Evolutionary conservation across 2,888 invertebrate genomes (phyloP).

Genomic region (Arenicola marina): DNA sequence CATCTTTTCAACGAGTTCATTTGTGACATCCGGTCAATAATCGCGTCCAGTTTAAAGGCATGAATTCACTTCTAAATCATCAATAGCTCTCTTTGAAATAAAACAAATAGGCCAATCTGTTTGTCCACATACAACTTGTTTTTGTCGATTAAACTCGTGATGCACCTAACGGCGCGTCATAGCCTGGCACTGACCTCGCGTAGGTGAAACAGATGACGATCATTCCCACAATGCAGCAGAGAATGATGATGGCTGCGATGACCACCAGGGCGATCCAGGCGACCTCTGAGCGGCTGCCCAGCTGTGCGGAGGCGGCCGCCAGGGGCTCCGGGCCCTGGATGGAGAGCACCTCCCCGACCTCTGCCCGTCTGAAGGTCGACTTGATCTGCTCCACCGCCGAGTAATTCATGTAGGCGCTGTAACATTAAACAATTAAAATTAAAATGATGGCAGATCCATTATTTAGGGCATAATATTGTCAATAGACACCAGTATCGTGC

Average conservation of each 20-base stretch:
- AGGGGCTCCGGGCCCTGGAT: conserved; percentile 8
- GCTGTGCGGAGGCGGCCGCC: background rate
- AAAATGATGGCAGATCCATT: too few species aligned
- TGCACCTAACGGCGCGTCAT: background rate
- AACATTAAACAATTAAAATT: background rate
- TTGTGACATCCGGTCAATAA: too few species aligned
- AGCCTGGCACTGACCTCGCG: conserved; percentile 74
- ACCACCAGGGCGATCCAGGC: conserved; percentile 83
- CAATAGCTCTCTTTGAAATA: too few species aligned
- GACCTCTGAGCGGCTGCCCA: background rate
- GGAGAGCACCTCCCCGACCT: background rate
- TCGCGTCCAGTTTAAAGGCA: too few species aligned
- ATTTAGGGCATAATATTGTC: too few species aligned
- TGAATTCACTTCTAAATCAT: too few species aligned
- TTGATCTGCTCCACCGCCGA: conserved; percentile 4
- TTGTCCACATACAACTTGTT: too few species aligned
- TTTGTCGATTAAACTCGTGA: too few species aligned
- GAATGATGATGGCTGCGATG: conserved; percentile 84
- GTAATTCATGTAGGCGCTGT: conserved; percentile 8
- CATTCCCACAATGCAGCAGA: conserved; percentile 85
- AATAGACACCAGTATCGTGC: too few species aligned
- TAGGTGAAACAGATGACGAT: conserved; percentile 92
- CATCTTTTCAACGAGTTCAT: too few species aligned
- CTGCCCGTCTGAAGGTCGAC: background rate
- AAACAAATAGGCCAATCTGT: too few species aligned